phyloP scores from a whole-genome alignment of 2,113 vertebrate genomes.

The Pseudorhombus dupliciocellatus region DNA sequence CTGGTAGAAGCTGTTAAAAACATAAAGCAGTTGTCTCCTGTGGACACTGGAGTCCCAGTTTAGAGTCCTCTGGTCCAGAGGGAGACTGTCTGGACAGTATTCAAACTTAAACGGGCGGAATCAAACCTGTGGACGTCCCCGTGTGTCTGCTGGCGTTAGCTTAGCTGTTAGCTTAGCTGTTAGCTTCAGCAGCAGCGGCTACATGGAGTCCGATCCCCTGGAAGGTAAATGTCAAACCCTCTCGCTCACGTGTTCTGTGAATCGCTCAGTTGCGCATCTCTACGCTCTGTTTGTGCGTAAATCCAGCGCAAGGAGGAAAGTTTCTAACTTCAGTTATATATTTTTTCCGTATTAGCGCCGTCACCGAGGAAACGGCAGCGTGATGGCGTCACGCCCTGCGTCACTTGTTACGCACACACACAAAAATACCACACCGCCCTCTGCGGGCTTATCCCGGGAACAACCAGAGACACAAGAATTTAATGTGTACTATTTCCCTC shows the following conservation, averaged over 20 bases:
- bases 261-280: constrained; percentile 15
- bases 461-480: neutral
- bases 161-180: no score
- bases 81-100: no score
- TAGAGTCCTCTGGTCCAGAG: no score
- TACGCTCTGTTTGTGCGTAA: neutral
- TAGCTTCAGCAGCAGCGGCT: constrained; percentile 7
- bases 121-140: neutral
- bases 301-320: rapidly evolving
- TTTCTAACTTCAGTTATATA: no score
- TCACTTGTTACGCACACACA: neutral
- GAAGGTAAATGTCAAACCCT: neutral
- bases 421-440: neutral
- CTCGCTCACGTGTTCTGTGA: rapidly evolving
- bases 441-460: neutral
- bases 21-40: no score
- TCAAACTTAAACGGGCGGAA: no score
- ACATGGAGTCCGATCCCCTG: neutral
- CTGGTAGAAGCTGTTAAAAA: no score
- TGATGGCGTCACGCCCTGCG: constrained; percentile 34
- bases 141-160: neutral
- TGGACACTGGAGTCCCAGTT: no score
- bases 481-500: neutral
- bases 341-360: constrained; percentile 5
- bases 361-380: constrained; percentile 20